Evolutionary conservation across 2,888 invertebrate species (phyloP), one percentile per base, ranked within the genome.

Genomic region (Ophion obscuratus): DNA sequence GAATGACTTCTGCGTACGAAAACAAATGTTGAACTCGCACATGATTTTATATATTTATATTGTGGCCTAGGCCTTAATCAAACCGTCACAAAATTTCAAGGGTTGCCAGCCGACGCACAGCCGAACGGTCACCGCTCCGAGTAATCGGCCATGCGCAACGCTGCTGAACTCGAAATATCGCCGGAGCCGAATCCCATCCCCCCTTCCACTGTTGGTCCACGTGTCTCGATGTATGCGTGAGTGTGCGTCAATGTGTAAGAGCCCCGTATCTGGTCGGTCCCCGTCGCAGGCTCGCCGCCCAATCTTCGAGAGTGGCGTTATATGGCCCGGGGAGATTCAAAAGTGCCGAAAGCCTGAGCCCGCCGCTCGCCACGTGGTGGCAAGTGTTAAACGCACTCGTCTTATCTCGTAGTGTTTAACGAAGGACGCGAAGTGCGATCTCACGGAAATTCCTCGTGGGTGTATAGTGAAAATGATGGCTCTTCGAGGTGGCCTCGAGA

Each of bases 361-460:
- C 53, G 53, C 17, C 44, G 20, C 36, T 44, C 57, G 67, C 83
- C 86, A 83, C 83, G 83, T 83, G 86, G 86, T 86, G 83, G 83
- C 86, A 83, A 86, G 86, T 86, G 86, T 86, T 83, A 86, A 86
- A 86, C 81, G 77, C 86, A 81, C 85, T 80, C 73, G 27, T 76
- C 86, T 86, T 86, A 86, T 86, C 86, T 86, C 83, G 86, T 76
- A 77, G 77, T 62, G 79, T 64, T 83, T 86, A 86, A 86, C 86
- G 86, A 86, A 86, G 83, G 81, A 78, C 81, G 86, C 74, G 77
- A 77, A 73, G 86, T 77, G 82, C 86, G 86, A 83, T 83, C 80
- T 67, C 66, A 68, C 67, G 81, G 77, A 83, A 80, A 86, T 83
- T 81, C 83, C 78, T 86, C 81, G 81, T 81, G 85, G 83, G 86